Evolutionary conservation across 2,113 vertebrate species (phyloP), one percentile per base, ranked within the genome.

Genomic region (Hypocryptadius cinnamomeus): DNA sequence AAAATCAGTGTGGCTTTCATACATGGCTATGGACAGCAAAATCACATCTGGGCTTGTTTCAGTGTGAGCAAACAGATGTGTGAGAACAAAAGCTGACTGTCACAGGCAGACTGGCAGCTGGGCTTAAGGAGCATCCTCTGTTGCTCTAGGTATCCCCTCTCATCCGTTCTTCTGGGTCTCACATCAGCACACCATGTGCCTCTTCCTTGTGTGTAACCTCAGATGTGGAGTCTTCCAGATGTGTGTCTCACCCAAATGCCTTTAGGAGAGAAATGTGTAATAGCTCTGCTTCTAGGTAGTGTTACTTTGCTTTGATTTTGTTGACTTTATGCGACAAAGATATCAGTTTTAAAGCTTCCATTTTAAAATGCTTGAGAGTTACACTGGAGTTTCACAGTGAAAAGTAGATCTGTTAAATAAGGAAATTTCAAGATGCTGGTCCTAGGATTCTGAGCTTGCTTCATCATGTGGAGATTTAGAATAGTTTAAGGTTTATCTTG

Each of bases 131-230:
- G 37, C 35, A 20, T 44, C 18, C 63, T 54, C 18, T 72, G 5
- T 42, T 89, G 50, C 59, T 71, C 20, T 11, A 6, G 33, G 10
- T 54, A 11, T 73, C 33, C 24, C 14, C 76, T 3, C 35, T 71
- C 4, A 1, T 24, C 18, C 23, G 0, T 63, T 47, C 15, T 50
- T 72, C 33, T 66, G 48, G 21, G 18, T 20, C 12, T 94, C 16
- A 0, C 48, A 48, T 20, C 35, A 44, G 3, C 5, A 8, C 27
- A 4, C n/a, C 8, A 4, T 6, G 25, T 65, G 15, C 13, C n/a
- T 47, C 59, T 64, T n/a, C n/a, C 57, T 60, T 60, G 2, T 37
- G 30, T 66, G 15, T 31, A 72, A 39, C 23, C 30, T 66, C 71
- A n/a, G 30, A 25, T n/a, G 4, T 9, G 22, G 64, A 76, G 33